A percentile compares a stretch with the other conserved stretches of the same genome.
Conservation (phyloP, 2,113 vertebrate genomes). For the Caretta caretta region DNA sequence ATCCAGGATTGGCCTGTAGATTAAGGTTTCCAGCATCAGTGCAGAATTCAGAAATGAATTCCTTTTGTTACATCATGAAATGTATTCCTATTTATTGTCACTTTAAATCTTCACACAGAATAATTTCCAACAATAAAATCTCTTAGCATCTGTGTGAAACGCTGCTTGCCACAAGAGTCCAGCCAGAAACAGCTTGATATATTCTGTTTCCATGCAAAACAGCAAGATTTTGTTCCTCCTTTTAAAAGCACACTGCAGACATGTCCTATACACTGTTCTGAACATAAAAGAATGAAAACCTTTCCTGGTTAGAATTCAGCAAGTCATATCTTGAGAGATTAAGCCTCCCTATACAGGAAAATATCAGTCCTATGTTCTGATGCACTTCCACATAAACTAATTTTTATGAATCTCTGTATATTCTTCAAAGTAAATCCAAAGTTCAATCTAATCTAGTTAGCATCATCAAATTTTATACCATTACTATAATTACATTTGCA, state of each 20-base stretch:
- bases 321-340: slow-evolving; percentile 42
- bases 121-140: not conserved
- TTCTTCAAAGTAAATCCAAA: slow-evolving; percentile 79
- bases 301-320: slow-evolving; percentile 23
- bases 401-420: slow-evolving; percentile 75
- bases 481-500: slow-evolving; percentile 80
- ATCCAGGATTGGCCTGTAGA: not conserved
- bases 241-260: not conserved
- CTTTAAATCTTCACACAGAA: not conserved
- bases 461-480: slow-evolving; percentile 81
- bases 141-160: not conserved
- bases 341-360: slow-evolving; percentile 31
- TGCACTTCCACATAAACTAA: slow-evolving; percentile 65
- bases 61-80: not conserved
- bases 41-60: not conserved
- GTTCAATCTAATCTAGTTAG: slow-evolving; percentile 82
- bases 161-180: not conserved
- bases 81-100: not conserved
- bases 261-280: not conserved
- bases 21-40: not conserved
- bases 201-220: not conserved
- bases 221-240: not conserved
- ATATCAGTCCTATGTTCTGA: slow-evolving; percentile 47
- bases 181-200: not conserved
- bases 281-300: not conserved